Conservation (phyloP, 2,797 vertebrate species). For the Manis javanica region DNA sequence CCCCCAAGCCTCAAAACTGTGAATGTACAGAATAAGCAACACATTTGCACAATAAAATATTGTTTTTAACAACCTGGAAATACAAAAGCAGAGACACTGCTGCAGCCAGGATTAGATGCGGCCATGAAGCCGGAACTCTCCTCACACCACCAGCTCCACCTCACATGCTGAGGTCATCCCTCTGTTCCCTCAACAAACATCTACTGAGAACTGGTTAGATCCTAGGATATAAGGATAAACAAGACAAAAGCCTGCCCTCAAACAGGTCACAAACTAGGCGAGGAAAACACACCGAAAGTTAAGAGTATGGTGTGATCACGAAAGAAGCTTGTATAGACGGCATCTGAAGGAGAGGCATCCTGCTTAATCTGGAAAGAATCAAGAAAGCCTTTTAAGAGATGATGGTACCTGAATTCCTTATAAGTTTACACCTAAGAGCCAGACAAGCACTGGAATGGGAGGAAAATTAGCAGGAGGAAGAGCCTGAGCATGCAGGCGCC, state of each 20-base stretch:
- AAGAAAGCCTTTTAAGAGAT: background rate
- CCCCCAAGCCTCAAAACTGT: background rate
- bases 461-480: background rate
- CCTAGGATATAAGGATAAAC: background rate
- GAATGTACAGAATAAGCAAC: background rate
- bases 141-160: background rate
- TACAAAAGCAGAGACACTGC: background rate
- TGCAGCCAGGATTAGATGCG: background rate
- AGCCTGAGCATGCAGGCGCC: background rate
- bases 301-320: background rate
- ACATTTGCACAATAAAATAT: background rate
- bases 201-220: slow-evolving; percentile 17
- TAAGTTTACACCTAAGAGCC: background rate
- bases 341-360: background rate
- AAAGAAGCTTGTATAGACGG: background rate
- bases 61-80: slow-evolving; percentile 19
- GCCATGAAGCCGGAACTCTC: background rate
- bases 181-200: background rate
- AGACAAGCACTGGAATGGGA: background rate
- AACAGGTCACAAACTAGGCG: background rate
- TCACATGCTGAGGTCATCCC: background rate
- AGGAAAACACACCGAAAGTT: slow-evolving; percentile 32
- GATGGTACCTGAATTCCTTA: background rate
- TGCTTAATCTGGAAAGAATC: background rate
- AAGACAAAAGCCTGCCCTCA: background rate